Base-by-base conservation (phyloP, 1,140 invertebrate species). In the Caenorhabditis latens region DNA sequence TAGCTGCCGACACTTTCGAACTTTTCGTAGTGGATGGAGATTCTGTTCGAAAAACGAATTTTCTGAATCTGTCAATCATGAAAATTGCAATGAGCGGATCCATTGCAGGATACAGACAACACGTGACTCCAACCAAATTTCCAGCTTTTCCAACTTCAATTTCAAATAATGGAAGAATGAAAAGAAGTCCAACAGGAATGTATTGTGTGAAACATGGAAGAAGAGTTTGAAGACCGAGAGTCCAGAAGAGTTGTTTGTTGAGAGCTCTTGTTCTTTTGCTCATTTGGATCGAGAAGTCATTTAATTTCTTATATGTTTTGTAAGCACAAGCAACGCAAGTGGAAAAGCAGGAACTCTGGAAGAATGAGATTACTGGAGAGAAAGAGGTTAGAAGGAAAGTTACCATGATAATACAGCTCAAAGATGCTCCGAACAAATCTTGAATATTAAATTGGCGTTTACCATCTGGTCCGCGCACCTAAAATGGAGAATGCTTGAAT, bases 171-270 rank as follows among this genome's bases (percentile, higher is more conserved):
- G 71, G 71, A 50, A 79, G 46, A 21, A 79, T 50, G 21, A 79
- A 79, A 9, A 79, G 8, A 50, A 50, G 43, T 4, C 71, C 71
- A 13, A 79, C 71, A 24, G 71, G 71, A 1, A 79, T 11, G 40
- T 79, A 79, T 24, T 79, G 71, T n/a, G 71, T 79, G 21, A 79
- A 24, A n/a, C 43, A 79, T 21, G 71, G 71, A 5, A 79, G 71
- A 53, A 79, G 71, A 16, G 71, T 79, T 50, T 79, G 71, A 11
- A 79, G 46, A 3, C 71, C 71, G 2, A 79, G 71, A 11, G 71
- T 79, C 71, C 43, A 53, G n/a, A 79, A 79, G 24, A 79, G n/a
- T 79, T 79, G 71, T 19, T 79, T 79, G 40, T 79, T 79, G 14
- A 79, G 43, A 13, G 43, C n/a, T 24, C 71, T 13, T 6, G 71